Evolutionary conservation across 2,888 invertebrate genomes (phyloP), one percentile per base, ranked within the genome.

Genomic region (Caenorhabditis sp.): DNA sequence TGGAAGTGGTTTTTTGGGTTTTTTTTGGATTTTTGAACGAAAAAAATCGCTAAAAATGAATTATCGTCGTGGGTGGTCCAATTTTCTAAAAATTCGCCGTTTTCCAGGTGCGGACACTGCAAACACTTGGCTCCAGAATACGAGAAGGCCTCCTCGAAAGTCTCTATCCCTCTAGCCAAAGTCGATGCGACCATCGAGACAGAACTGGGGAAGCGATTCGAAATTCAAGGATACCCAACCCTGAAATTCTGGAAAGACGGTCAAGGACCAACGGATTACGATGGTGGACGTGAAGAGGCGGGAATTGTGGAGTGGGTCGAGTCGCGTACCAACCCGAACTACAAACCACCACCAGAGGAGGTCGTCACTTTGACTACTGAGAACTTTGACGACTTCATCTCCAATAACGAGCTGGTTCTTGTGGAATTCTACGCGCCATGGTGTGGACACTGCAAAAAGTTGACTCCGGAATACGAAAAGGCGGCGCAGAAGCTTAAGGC

Each of bases 361-460:
- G 87, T 94, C 13, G 87, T 93, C 64, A 92, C 92, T 32, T 90
- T 94, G 53, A 93, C 93, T 9, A 89, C 80, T 84, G 92, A 92
- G 26, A 94, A 93, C 87, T 94, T 94, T 90, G 92, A 93, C 61
- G 90, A 92, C 1, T 92, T 91, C 72, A 88, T 94, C 28, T 87
- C 90, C 3, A 88, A 92, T 20, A 91, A 93, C 67, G 92, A 92
- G 18, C 89, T 93, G 18, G 92, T 93, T 3, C 91, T 94, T 18
- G 93, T 94, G 6, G 93, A 94, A 85, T 94, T 94, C 88, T 94
- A 94, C 90, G 94, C 94, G 28, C 94, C 94, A n/a, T 94, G 93
- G 92, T 93, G 93, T 90, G 93, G 93, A 37, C 93, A 93, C 84
- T 93, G 93, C 87, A 93, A 93, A 83, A 89, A 92, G 35, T 37